Evolutionary conservation across 2,113 vertebrate genomes (phyloP).

Genomic region (Fulica atra): DNA sequence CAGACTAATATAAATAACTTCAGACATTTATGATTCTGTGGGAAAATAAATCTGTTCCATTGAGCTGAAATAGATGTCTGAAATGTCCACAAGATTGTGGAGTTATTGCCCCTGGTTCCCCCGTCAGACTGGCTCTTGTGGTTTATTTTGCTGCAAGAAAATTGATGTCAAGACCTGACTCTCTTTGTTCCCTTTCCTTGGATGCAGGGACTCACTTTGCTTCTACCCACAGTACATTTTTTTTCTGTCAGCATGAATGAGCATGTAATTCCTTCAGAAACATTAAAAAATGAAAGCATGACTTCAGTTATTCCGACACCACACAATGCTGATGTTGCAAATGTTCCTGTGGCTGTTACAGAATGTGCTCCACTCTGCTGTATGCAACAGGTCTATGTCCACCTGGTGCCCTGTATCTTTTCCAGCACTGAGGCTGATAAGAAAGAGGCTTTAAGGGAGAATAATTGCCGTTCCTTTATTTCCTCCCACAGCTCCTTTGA

Average conservation of each 20-base stretch:
- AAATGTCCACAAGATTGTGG: neutral
- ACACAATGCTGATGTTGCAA: neutral
- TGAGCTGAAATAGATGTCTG: neutral
- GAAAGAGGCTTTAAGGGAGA: neutral
- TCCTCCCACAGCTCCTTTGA: neutral
- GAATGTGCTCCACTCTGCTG: neutral
- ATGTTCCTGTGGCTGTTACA: neutral
- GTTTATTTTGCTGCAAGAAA: neutral
- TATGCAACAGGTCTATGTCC: fast-evolving
- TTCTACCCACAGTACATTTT: neutral
- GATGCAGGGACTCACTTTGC: neutral
- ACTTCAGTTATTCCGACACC: neutral
- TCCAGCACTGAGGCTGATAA: neutral
- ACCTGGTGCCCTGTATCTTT: neutral
- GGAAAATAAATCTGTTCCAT: neutral
- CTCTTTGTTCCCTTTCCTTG: neutral
- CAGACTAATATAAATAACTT: neutral
- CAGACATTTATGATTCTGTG: neutral
- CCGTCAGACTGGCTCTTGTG: neutral
- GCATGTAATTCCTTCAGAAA: neutral
- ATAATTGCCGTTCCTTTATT: neutral
- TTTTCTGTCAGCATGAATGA: neutral
- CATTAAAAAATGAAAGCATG: neutral
- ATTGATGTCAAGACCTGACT: neutral
- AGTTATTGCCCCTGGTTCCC: neutral